phyloP scores from a whole-genome alignment of 1,140 invertebrate species.

The Hydropsyche tenuis region DNA sequence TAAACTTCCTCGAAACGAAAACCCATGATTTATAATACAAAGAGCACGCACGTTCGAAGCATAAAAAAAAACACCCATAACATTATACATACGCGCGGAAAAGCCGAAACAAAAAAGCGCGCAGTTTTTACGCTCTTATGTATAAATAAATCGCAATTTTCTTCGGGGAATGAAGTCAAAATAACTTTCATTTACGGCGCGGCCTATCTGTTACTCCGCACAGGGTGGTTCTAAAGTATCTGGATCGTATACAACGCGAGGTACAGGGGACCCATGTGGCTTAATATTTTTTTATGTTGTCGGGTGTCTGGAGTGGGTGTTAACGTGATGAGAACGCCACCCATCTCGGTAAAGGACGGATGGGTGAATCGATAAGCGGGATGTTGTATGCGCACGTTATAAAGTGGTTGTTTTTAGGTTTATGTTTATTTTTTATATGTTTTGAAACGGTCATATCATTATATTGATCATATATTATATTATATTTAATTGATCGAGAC shows the following conservation, averaged over 20 bases:
- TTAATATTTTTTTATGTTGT: slow-evolving; percentile 42
- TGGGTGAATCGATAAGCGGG: slow-evolving; percentile 31
- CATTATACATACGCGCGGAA: too few relatives aligned
- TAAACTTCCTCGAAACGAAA: too few relatives aligned
- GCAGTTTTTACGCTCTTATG: neutral
- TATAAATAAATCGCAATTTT: slow-evolving; percentile 29
- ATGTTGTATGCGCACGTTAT: neutral
- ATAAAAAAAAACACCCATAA: too few relatives aligned
- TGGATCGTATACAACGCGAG: neutral
- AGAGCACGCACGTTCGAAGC: too few relatives aligned
- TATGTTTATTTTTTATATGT: neutral
- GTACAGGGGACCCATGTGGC: slow-evolving; percentile 39
- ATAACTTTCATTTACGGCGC: slow-evolving; percentile 28
- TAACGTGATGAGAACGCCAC: slow-evolving; percentile 43
- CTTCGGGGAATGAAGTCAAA: slow-evolving; percentile 24
- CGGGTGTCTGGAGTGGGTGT: slow-evolving; percentile 30
- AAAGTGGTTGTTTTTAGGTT: neutral
- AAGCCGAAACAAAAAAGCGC: too few relatives aligned
- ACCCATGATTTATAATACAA: too few relatives aligned
- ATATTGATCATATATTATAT: too few relatives aligned
- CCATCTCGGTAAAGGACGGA: slow-evolving; percentile 21
- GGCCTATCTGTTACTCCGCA: neutral
- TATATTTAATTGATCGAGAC: too few relatives aligned
- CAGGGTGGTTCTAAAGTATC: neutral
- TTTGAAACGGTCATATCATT: too few relatives aligned